Evolutionary conservation across 2,888 invertebrate species (phyloP).

Genomic region (Meiosimyza platycephala): DNA sequence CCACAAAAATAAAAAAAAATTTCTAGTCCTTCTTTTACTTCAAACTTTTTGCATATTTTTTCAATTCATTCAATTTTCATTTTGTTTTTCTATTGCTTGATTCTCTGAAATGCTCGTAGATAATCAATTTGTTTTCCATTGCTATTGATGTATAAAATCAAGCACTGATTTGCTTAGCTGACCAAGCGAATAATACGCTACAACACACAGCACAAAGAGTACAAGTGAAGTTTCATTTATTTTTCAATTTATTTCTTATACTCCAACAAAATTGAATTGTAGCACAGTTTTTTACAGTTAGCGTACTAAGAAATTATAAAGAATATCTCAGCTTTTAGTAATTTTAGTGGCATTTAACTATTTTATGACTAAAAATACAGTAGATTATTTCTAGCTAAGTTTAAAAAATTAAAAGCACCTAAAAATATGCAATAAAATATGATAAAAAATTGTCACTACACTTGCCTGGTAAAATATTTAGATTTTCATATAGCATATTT

Average conservation of each 20-base stretch:
- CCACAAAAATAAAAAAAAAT: neutral
- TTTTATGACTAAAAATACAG: no score
- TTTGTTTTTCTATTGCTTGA: neutral
- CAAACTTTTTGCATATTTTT: neutral
- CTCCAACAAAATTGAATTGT: neutral
- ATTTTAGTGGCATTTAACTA: no score
- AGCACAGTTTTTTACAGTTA: neutral
- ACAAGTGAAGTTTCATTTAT: slow-evolving; percentile 10
- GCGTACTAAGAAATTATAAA: no score
- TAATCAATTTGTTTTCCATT: slow-evolving; percentile 26
- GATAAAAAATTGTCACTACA: no score
- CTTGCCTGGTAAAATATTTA: neutral
- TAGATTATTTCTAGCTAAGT: no score
- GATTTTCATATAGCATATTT: slow-evolving; percentile 6
- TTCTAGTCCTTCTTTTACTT: neutral
- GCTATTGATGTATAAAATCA: slow-evolving; percentile 18
- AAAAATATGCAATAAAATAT: neutral
- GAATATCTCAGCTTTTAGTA: neutral
- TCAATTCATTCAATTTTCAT: neutral
- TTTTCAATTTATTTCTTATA: slow-evolving; percentile 21
- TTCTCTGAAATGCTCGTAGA: no score
- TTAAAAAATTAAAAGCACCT: no score
- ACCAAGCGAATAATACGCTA: slow-evolving; percentile 41
- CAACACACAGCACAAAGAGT: neutral
- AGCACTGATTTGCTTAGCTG: slow-evolving; percentile 41